Evolutionary conservation across 2,888 invertebrate genomes (phyloP).

Genomic region (Palloptera scutellata): DNA sequence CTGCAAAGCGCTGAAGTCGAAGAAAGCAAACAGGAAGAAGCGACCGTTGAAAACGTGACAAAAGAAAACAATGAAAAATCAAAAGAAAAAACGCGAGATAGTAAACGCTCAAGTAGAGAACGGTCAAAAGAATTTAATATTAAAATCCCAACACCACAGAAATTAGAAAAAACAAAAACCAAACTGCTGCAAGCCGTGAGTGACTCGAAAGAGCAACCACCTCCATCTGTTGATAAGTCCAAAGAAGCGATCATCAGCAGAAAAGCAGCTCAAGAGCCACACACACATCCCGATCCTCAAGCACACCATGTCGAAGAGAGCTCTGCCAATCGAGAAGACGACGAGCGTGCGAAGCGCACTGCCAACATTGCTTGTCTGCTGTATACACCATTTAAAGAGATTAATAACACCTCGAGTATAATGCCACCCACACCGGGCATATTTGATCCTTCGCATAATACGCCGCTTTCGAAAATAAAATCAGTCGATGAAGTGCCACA

Average conservation of each 20-base stretch:
- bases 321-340: neutral
- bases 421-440: conserved; percentile 69
- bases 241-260: conserved; percentile 1
- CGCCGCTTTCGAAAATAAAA: conserved; percentile 48
- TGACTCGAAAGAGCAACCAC: neutral
- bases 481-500: conserved; percentile 41
- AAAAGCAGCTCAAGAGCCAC: too few relatives aligned
- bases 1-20: conserved; percentile 5
- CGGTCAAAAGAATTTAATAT: conserved; percentile 46
- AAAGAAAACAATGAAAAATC: conserved; percentile 19
- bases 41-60: neutral
- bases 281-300: neutral
- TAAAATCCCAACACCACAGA: conserved; percentile 51
- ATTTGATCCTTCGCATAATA: conserved; percentile 63
- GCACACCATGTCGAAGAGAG: conserved; percentile 24
- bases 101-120: conserved; percentile 25
- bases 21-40: conserved; percentile 19
- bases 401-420: conserved; percentile 62
- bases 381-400: conserved; percentile 69
- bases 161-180: conserved; percentile 30
- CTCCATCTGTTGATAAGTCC: neutral
- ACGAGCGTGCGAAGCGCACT: conserved; percentile 42
- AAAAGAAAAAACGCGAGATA: conserved; percentile 2
- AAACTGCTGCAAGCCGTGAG: conserved; percentile 12
- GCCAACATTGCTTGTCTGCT: conserved; percentile 61